Percentiles rank a stretch among this genome's conserved stretches.
These are phyloP conservation scores for Phoebastria nigripes DNA, from an alignment of 2,797 vertebrate genomes.

Conservation along the genomic window DNA sequence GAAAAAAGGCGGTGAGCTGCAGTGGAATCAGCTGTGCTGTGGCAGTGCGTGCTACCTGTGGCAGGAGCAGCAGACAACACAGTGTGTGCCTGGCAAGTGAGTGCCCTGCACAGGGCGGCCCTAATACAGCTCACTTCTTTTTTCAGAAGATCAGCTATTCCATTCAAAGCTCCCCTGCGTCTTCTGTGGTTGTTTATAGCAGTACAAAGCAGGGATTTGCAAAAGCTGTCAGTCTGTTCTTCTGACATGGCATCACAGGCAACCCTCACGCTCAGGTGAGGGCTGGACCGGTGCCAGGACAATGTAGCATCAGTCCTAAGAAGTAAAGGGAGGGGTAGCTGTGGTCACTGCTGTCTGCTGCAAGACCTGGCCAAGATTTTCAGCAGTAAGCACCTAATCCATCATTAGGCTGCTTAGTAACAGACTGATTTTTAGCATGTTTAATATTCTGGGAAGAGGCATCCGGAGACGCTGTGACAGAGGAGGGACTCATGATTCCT, in stretches of 20 bases:
- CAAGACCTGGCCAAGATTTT: neutral
- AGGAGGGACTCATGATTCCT: fast-evolving
- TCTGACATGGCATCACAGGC: neutral
- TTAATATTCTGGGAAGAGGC: neutral
- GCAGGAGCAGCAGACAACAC: neutral
- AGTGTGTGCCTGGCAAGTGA: fast-evolving
- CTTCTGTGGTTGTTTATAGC: neutral
- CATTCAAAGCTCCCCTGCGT: neutral
- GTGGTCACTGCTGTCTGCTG: neutral
- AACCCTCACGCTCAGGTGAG: neutral
- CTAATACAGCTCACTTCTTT: neutral
- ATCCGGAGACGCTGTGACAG: neutral
- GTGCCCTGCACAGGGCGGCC: neutral
- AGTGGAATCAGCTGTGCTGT: neutral
- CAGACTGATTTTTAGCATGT: neutral
- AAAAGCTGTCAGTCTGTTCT: neutral
- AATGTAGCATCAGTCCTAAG: neutral
- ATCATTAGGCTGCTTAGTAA: neutral
- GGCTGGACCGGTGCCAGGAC: neutral
- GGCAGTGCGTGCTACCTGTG: fast-evolving
- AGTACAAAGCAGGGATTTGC: neutral
- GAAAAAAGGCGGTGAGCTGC: fast-evolving
- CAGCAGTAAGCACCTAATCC: neutral
- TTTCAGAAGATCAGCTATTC: neutral
- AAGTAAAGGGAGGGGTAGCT: neutral